Evolutionary conservation across 2,888 invertebrate genomes (phyloP), one percentile per base, ranked within the genome.

Genomic region (Spodoptera exigua): DNA sequence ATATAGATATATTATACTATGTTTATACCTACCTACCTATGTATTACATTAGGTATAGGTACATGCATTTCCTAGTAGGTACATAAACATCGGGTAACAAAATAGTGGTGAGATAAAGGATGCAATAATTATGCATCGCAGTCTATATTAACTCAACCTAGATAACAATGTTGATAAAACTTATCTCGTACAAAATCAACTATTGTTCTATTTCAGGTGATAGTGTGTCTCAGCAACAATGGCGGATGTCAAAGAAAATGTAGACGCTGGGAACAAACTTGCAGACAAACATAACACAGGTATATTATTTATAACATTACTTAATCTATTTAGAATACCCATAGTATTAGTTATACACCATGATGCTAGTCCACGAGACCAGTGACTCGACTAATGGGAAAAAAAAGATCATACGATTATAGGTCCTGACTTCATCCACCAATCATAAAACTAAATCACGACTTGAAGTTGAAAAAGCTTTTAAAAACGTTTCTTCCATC

Each of bases 251-350:
- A 89, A 90, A 53, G 88, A 87, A 39, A 79, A 76, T 44, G 45
- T 84, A 52, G 81, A 85, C 10, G 79, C 83, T 41, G 79, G 77
- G 36, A 81, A 75, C 55, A 89, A 91, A 70, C 82, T 77, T 36
- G 77, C 78, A 63, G 91, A 93, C 56, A 92, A 93, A 84, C 92
- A 93, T 61, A 93, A 90, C 58, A 89, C 92, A 92, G 93, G 93
- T 93, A 86, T 57, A 59, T 9, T 27, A 27, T 27, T 27, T 27
- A 4, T 9, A 27, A 27, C 7, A 27, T 27, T 27, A 27, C 27
- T 27, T 27, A 27, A 27, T 9, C 7, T 9, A 4, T 3, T 27
- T 9, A 5, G 27, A 9, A 27, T 27, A 27, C 9, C 27, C 9
- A 27, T 9, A 1, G 27, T 27, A n/a, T 27, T 21, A 2, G 3